Base-by-base conservation (phyloP, 2,113 vertebrate genomes). In the Aix galericulata region DNA sequence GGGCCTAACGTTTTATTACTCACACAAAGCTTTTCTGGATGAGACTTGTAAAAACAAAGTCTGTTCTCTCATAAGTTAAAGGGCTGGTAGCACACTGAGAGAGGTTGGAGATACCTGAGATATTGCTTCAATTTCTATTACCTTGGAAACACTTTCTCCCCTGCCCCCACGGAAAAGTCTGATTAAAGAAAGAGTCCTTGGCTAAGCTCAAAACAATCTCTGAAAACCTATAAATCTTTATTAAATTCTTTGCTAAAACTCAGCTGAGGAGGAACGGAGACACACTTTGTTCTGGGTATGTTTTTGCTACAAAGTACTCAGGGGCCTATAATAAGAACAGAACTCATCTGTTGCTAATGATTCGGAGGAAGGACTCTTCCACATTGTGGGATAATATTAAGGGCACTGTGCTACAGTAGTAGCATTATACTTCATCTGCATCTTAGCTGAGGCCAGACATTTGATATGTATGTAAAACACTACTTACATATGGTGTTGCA, bases 161-260 rank as follows among this genome's bases (percentile, higher is more conserved):
- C 63, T 62, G 13, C 13, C 74, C 91, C 55, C 36, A 59, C 1
- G 13, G 83, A 96, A 96, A 95, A 87, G 48, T 42, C 46, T 96
- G 91, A 96, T 96, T 95, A 77, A 87, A 94, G 88, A 95, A 68
- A 82, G 58, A 94, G 53, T 76, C 62, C 82, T 94, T 88, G 91
- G n/a, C 58, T 94, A 76, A 92, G 74, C 88, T 79, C 88, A 23
- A 95, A 91, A 91, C 73, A 93, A 86, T 82, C 86, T 94, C 88
- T 82, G 78, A 87, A 95, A 94, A 83, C 78, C 83, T 82, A 77
- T 96, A 96, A 94, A 92, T 96, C 91, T 93, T 95, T 96, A 95
- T 96, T 95, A 96, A 93, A 96, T 89, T 95, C 86, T 89, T 76
- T 59, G 46, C 64, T 83, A 93, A 93, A 95, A 78, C 40, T 93